Conservation (phyloP, 2,113 vertebrate genomes). For the Spea bombifrons region DNA sequence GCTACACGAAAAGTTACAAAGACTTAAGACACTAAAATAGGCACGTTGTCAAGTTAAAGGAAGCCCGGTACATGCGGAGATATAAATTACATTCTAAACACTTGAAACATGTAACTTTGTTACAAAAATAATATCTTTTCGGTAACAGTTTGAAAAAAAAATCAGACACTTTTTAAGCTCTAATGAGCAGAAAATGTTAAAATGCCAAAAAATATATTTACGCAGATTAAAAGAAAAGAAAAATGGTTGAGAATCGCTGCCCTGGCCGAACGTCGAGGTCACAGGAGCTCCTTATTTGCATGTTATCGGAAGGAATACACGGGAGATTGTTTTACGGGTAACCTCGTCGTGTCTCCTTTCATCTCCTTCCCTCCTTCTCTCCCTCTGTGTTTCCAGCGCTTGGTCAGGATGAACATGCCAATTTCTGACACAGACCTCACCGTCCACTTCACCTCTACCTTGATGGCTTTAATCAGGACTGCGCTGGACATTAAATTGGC, state of each 20-base stretch:
- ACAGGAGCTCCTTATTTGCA: background rate
- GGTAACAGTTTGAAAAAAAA: no score
- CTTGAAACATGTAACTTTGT: no score
- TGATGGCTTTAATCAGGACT: constrained; percentile 91
- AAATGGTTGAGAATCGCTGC: background rate
- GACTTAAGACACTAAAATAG: no score
- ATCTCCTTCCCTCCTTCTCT: background rate
- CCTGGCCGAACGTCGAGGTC: fast-evolving
- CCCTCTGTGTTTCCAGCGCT: constrained; percentile 66
- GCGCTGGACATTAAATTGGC: constrained; percentile 90
- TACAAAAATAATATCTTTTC: no score
- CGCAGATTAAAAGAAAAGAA: no score
- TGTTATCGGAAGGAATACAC: background rate
- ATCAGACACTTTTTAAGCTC: no score
- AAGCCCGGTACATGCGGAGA: no score
- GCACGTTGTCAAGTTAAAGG: no score
- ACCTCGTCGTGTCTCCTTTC: background rate
- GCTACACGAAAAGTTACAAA: no score
- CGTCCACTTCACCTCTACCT: constrained; percentile 88
- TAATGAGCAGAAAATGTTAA: no score
- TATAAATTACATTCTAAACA: no score
- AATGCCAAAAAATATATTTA: no score
- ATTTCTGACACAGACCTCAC: constrained; percentile 83
- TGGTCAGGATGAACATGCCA: constrained; percentile 96
- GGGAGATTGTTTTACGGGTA: background rate